These are phyloP conservation scores for Pseudomyrmex pallidus DNA, from an alignment of 1,140 invertebrate genomes.

Conservation along the genomic window DNA sequence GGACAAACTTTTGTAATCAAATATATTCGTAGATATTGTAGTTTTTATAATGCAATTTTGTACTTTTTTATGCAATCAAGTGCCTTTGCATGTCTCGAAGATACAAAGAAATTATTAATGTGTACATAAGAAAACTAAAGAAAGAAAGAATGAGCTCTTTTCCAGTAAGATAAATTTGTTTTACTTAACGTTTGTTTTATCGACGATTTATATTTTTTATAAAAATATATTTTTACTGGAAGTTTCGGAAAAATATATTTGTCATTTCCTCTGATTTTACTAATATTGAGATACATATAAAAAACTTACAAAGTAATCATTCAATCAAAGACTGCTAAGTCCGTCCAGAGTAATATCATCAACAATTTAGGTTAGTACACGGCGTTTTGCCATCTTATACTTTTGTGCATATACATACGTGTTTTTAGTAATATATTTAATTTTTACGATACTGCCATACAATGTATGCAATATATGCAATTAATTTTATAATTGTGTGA, in stretches of 20 bases:
- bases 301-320: too few species aligned
- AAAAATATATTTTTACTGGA: slow-evolving; percentile 69
- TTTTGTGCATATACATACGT: slow-evolving; percentile 54
- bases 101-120: background rate
- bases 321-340: slow-evolving; percentile 65
- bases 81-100: slow-evolving; percentile 52
- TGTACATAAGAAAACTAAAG: too few species aligned
- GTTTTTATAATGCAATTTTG: slow-evolving; percentile 23
- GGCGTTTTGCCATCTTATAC: slow-evolving; percentile 50
- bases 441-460: background rate
- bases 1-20: background rate
- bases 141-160: background rate
- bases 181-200: slow-evolving; percentile 29
- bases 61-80: slow-evolving; percentile 9
- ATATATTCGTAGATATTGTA: background rate
- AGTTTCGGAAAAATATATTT: slow-evolving; percentile 34
- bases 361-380: slow-evolving; percentile 51
- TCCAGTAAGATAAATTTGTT: slow-evolving; percentile 39
- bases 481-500: background rate
- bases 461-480: background rate
- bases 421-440: slow-evolving; percentile 32
- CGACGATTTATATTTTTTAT: slow-evolving; percentile 32
- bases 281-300: too few species aligned
- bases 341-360: slow-evolving; percentile 64
- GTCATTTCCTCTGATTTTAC: slow-evolving; percentile 54